Evolutionary conservation across 2,888 invertebrate genomes (phyloP), one percentile per base, ranked within the genome.

Genomic region (Cistogaster globosa): DNA sequence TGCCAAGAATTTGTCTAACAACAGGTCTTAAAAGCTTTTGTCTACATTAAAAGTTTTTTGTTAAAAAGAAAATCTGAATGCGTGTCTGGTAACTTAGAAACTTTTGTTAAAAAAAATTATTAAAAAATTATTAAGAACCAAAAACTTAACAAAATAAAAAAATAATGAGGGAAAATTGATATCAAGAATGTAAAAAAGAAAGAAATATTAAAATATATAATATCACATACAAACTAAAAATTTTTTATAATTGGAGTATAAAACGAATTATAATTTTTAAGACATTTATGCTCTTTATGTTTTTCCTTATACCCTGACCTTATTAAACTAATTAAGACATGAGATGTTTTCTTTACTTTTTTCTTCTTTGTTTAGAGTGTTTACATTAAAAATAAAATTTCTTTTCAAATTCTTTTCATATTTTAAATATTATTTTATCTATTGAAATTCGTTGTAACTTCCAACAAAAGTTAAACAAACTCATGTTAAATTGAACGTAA

Each of bases 401-500:
- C 42, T 38, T n/a, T 26, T 7, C 20, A 22, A 8, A 32, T 51
- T 58, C 58, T 38, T 67, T 72, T 58, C 74, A 53, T 38, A 74
- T 74, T 60, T 60, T 67, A 67, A 67, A 60, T 74, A 67, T 32
- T 42, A 2, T 68, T 14, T 74, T 60, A 45, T 74, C 60, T 36
- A 71, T 55, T 45, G 62, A 69, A 78, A 62, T 62, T 53, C 5
- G 9, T 63, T 71, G 36, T 62, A 45, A 20, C 36, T 57, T 32
- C 26, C 22, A 51, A 48, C 62, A 63, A 36, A 71, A 22, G 69
- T 80, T 80, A 74, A 80, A 72, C 67, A 74, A 75, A 42, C 20
- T 62, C 68, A 72, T 51, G 81, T 68, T 84, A 77, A 84, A 84
- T 77, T 84, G 57, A 74, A 84, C 81, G 60, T 81, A 81, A 84